These are phyloP conservation scores for Geopemphigus sp. DNA, from an alignment of 1,140 invertebrate genomes.

Conservation along the genomic window DNA sequence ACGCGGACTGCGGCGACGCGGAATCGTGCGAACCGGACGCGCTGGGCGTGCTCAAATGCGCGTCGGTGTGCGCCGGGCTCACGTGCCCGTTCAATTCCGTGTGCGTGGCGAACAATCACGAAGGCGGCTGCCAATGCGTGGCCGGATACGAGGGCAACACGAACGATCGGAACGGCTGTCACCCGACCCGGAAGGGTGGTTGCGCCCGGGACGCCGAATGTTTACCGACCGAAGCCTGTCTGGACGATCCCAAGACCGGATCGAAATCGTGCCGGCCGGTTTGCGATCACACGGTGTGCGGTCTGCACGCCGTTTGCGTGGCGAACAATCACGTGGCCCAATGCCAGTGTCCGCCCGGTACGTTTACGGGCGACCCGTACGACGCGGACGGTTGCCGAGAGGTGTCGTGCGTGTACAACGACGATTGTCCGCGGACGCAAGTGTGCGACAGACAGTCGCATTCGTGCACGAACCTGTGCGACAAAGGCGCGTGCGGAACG, in stretches of 20 bases:
- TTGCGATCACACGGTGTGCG: conserved; percentile 68
- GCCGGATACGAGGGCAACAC: conserved; percentile 79
- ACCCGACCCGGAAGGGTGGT: conserved; percentile 57
- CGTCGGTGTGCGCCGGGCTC: conserved; percentile 71
- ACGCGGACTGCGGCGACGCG: conserved; percentile 68
- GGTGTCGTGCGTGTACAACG: conserved; percentile 67
- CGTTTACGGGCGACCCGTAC: conserved; percentile 70
- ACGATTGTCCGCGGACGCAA: conserved; percentile 67
- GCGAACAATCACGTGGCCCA: conserved; percentile 70
- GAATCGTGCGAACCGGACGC: conserved; percentile 75
- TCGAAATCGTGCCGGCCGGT: conserved; percentile 81
- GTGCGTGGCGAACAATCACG: conserved; percentile 75
- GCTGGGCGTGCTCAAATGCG: conserved; percentile 81
- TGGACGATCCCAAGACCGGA: conserved; percentile 60
- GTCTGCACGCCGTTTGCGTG: conserved; percentile 79
- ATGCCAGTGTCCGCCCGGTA: conserved; percentile 75
- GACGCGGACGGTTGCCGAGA: conserved; percentile 51
- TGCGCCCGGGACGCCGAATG: conserved; percentile 68
- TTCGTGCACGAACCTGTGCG: conserved; percentile 87
- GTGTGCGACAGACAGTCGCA: conserved; percentile 70
- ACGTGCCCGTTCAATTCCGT: conserved; percentile 79
- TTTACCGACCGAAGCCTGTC: conserved; percentile 65
- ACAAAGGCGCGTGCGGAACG: conserved; percentile 70
- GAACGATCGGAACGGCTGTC: conserved; percentile 81
- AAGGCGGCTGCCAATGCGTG: conserved; percentile 76